These are phyloP conservation scores for Blastobasis lacticolella DNA, from an alignment of 2,888 invertebrate species.

Conservation along the genomic window DNA sequence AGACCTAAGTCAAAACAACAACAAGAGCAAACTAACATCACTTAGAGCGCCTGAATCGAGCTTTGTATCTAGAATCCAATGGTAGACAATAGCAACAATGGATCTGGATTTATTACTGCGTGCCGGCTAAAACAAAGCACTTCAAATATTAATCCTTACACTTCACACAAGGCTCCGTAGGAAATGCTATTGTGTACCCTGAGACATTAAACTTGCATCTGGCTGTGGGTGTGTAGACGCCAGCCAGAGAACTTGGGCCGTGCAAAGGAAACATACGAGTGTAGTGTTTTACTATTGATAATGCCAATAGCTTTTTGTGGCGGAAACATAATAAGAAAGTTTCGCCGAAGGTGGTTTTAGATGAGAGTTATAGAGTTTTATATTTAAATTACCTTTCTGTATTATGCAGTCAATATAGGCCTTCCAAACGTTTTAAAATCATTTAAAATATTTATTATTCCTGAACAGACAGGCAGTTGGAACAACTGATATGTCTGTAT, in stretches of 20 bases:
- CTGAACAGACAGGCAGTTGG: too few relatives aligned
- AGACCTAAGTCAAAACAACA: too few relatives aligned
- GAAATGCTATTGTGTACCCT: conserved; percentile 21
- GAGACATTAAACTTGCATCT: conserved; percentile 62
- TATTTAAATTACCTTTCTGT: too few relatives aligned
- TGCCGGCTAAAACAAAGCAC: conserved; percentile 4
- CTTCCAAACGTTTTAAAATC: too few relatives aligned
- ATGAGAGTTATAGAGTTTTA: too few relatives aligned
- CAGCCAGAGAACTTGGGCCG: conserved; percentile 34
- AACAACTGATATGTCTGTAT: too few relatives aligned
- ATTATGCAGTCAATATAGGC: too few relatives aligned
- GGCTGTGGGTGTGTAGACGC: conserved; percentile 52
- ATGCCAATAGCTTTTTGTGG: background rate
- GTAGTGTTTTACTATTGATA: background rate
- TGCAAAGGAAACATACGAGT: conserved; percentile 20
- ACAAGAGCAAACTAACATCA: too few relatives aligned
- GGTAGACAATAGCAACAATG: background rate
- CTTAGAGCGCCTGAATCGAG: too few relatives aligned
- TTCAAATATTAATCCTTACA: conserved; percentile 11
- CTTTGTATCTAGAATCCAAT: too few relatives aligned
- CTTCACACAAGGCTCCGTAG: conserved; percentile 5
- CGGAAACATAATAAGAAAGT: background rate
- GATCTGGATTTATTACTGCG: conserved; percentile 3
- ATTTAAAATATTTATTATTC: too few relatives aligned
- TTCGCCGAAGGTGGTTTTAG: too few relatives aligned